Conservation (phyloP, 2,113 vertebrate species). For the Rhinolophus sinicus region DNA sequence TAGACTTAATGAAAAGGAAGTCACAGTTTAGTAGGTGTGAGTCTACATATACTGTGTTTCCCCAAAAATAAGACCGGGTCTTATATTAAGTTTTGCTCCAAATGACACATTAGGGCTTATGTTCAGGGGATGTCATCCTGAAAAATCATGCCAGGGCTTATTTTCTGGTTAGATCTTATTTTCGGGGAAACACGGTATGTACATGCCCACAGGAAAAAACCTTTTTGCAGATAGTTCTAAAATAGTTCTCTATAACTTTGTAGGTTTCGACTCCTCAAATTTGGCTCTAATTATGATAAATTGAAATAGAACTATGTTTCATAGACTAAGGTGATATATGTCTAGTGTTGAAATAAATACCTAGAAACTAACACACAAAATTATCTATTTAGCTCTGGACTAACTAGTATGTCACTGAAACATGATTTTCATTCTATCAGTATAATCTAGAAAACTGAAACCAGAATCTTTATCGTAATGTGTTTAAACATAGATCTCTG, state of each 20-base stretch:
- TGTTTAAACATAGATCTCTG: slow-evolving; percentile 26
- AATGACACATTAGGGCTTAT: too few species aligned
- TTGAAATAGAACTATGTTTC: not conserved
- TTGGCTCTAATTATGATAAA: not conserved
- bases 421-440: not conserved
- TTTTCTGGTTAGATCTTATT: too few species aligned
- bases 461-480: not conserved
- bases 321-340: not conserved
- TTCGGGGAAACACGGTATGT: not conserved
- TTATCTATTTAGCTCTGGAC: not conserved
- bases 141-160: too few species aligned
- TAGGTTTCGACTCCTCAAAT: not conserved
- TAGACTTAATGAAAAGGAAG: not conserved
- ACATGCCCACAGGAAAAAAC: not conserved
- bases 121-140: too few species aligned
- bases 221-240: not conserved
- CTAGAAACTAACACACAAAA: not conserved
- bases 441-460: not conserved
- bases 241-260: not conserved
- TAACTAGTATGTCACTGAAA: not conserved
- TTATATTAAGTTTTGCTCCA: too few species aligned
- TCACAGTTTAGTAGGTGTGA: not conserved
- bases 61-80: too few species aligned
- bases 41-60: not conserved
- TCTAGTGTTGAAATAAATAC: not conserved